Evolutionary conservation across 2,888 invertebrate species (phyloP), one percentile per base, ranked within the genome.

Genomic region (Strigamia crassipes): DNA sequence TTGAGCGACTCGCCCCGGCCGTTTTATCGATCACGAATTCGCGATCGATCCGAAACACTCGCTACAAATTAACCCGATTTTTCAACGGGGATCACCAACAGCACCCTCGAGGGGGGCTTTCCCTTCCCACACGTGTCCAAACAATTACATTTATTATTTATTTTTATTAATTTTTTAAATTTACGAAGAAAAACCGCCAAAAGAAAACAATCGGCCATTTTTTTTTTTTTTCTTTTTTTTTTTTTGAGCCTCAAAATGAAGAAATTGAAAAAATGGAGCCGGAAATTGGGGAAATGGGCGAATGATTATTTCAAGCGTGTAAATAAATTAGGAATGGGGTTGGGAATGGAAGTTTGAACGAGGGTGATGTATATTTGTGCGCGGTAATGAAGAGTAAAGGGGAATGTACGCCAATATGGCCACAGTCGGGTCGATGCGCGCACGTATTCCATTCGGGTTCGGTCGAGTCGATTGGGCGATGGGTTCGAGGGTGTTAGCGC

Each of bases 1-100:
- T 51, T 51, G 3, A 15, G 18, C 51, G 15, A 51, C 51, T 51
- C 51, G 6, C 18, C 51, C 15, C 4, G 38, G 6, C 6, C 38
- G 38, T 3, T 51, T 51, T 51, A 51, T 51, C 18, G 51, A 51
- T 51, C 51, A 51, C 12, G 0, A 27, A 2, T 27, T 27, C 27
- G 27, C 27, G 56, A 61, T 61, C 61, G 61, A 61, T 61, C 61
- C 18, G 18, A 61, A 18, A 61, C 61, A 61, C 61, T 61, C 61
- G n/a, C 18, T 5, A 23, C 61, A 61, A 61, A 61, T 61, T 23
- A 61, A 38, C 38, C 38, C 38, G 38, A 38, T 61, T 61, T 61
- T 21, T 61, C 21, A 18, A 51, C 15, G 12, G 6, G 6, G 6
- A 51, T 18, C 21, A 61, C 8, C 1, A 21, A 18, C 61, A 18